These are phyloP conservation scores for Lepidurus apus DNA, from an alignment of 1,140 invertebrate genomes.

Conservation along the genomic window DNA sequence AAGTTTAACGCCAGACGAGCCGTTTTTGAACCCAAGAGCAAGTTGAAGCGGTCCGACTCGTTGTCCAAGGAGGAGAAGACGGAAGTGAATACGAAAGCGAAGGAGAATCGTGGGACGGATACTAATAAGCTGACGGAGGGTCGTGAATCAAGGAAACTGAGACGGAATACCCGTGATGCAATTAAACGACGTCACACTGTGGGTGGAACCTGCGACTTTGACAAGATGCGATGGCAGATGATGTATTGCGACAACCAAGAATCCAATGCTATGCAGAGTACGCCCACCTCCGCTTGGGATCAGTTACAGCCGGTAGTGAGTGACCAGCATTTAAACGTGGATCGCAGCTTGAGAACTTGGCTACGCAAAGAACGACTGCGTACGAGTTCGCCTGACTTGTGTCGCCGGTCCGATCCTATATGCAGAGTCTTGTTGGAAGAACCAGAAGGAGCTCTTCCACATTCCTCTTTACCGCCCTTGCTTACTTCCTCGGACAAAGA, in stretches of 20 bases:
- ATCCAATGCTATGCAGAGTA: constrained; percentile 39
- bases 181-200: constrained; percentile 87
- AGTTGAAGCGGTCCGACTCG: constrained; percentile 55
- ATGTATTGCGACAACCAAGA: not conserved
- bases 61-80: constrained; percentile 72
- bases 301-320: constrained; percentile 45
- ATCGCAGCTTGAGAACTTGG: constrained; percentile 36
- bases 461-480: not conserved
- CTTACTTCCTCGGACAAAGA: constrained; percentile 1
- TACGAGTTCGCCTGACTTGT: constrained; percentile 58
- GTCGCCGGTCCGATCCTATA: constrained; percentile 29
- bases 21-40: constrained; percentile 23
- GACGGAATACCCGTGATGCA: constrained; percentile 68
- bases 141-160: constrained; percentile 40
- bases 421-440: not conserved
- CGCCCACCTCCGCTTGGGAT: constrained; percentile 48
- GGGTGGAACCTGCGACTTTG: constrained; percentile 78
- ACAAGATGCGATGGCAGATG: constrained; percentile 54
- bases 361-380: constrained; percentile 50
- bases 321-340: constrained; percentile 33
- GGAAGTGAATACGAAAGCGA: constrained; percentile 60
- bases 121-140: constrained; percentile 22
- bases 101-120: constrained; percentile 42
- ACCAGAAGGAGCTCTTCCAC: not conserved
- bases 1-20: constrained; percentile 19